These are phyloP conservation scores for Pocillopora verrucosa DNA, from an alignment of 64 coral and sea anemone genomes.

Conservation along the genomic window DNA sequence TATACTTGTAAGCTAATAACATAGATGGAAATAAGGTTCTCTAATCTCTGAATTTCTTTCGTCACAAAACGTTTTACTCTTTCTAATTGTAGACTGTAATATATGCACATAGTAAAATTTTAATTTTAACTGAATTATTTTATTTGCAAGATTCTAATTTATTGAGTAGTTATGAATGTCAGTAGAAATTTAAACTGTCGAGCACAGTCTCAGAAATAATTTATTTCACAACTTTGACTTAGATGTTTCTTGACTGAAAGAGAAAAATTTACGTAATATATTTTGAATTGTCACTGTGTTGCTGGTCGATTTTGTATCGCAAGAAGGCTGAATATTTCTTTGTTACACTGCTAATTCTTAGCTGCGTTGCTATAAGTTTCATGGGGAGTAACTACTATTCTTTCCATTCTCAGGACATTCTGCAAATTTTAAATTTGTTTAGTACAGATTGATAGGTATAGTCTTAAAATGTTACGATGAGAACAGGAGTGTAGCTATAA, in stretches of 20 bases:
- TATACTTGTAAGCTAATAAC: too few species aligned
- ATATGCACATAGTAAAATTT: neutral
- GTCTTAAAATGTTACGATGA: too few species aligned
- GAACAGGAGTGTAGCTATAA: too few species aligned
- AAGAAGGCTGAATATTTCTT: too few species aligned
- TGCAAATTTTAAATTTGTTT: too few species aligned
- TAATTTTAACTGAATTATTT: constrained; percentile 3
- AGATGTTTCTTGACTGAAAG: neutral
- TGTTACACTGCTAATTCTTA: too few species aligned
- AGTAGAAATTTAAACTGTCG: neutral
- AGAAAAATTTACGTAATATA: constrained; percentile 2
- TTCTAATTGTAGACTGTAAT: constrained; percentile 17
- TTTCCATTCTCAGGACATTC: too few species aligned
- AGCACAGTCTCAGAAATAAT: neutral
- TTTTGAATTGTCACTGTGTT: neutral
- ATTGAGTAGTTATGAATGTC: neutral
- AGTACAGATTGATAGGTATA: too few species aligned
- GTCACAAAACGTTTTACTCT: neutral
- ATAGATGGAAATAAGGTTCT: neutral
- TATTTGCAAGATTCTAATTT: constrained; percentile 26
- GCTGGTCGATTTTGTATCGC: too few species aligned
- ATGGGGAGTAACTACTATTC: too few species aligned
- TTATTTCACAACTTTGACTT: neutral
- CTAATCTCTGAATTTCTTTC: neutral
- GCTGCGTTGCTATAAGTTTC: too few species aligned